A percentile compares a stretch with the other conserved stretches of the same genome.
Evolutionary conservation across 2,113 vertebrate species (phyloP).

Genomic region (Oostethus manadensis): DNA sequence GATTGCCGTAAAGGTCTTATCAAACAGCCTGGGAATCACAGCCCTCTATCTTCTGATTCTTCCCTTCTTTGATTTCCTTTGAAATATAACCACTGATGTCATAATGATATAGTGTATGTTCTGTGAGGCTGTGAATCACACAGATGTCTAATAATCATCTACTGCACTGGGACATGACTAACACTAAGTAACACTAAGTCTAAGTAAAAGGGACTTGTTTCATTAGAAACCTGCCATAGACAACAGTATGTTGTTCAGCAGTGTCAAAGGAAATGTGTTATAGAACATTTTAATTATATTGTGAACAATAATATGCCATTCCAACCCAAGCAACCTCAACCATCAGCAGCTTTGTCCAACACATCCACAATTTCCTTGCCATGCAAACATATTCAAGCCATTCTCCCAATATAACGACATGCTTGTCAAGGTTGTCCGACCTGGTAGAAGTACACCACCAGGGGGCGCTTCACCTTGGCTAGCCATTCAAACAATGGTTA

Average conservation of each 20-base stretch:
- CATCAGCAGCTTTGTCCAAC: too few species aligned
- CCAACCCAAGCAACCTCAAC: too few species aligned
- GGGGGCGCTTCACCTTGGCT: too few species aligned
- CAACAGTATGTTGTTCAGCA: not conserved
- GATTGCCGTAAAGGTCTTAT: constrained; percentile 20
- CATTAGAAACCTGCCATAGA: not conserved
- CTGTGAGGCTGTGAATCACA: constrained; percentile 10
- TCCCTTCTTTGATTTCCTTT: constrained; percentile 8
- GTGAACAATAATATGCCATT: not conserved
- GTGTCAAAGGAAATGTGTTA: not conserved
- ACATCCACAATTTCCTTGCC: too few species aligned
- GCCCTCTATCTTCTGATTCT: constrained; percentile 12
- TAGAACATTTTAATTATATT: not conserved
- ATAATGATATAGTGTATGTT: constrained; percentile 23
- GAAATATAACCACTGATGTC: constrained; percentile 38
- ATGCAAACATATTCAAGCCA: too few species aligned
- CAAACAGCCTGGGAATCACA: not conserved
- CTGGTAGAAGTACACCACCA: too few species aligned
- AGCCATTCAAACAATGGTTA: too few species aligned
- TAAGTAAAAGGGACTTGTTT: not conserved
- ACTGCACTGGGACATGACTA: not conserved
- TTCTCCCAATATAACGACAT: too few species aligned
- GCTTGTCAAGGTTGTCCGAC: too few species aligned
- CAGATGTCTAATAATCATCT: not conserved
- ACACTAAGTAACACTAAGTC: too few species aligned